Conservation (phyloP, 2,113 vertebrate genomes). For the Gallinago media region DNA sequence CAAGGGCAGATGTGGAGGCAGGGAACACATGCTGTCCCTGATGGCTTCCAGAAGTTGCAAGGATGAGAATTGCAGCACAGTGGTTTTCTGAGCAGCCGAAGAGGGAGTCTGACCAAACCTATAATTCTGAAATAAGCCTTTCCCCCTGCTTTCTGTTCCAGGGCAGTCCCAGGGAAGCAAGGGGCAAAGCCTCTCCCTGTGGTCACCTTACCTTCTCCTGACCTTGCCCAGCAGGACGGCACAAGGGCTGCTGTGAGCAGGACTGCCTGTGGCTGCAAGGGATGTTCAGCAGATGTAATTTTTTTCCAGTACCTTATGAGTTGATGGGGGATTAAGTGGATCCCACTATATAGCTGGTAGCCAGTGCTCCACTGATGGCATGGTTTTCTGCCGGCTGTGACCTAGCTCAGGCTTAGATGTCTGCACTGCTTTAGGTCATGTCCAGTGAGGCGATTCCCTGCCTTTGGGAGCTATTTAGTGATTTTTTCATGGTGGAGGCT, state of each 20-base stretch:
- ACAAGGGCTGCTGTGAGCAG: not conserved
- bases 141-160: not conserved
- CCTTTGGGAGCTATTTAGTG: not conserved
- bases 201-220: not conserved
- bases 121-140: not conserved
- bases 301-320: not conserved
- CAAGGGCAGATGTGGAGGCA: not conserved
- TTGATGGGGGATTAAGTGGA: not conserved
- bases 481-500: not conserved
- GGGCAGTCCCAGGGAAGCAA: not conserved
- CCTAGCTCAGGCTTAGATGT: not conserved
- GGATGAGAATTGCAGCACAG: not conserved
- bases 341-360: not conserved
- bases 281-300: not conserved
- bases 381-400: not conserved
- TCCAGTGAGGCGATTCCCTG: not conserved
- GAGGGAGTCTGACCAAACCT: not conserved
- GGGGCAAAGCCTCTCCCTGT: not conserved
- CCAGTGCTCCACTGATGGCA: not conserved
- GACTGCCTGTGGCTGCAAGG: not conserved
- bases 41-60: not conserved
- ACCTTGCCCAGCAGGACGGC: not conserved
- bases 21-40: not conserved
- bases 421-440: not conserved
- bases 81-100: not conserved